Conservation (phyloP, 2,888 invertebrate species). For the Ditylenchus weischeri region DNA sequence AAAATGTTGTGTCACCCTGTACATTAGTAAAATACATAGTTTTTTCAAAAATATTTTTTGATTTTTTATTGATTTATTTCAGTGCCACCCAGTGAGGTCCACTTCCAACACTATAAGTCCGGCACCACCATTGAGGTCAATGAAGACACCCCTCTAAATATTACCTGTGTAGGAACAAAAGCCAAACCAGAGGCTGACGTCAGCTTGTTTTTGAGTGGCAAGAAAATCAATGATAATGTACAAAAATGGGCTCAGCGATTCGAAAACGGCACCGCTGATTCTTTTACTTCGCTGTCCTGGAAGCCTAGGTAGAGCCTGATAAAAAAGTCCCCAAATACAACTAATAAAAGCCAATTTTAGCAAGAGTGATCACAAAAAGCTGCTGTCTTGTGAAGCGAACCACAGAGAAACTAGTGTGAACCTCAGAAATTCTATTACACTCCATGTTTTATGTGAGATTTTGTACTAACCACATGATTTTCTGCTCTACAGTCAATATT, state of each 20-base stretch:
- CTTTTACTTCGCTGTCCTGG: slow-evolving; percentile 1
- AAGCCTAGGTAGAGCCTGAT: neutral
- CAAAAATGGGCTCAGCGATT: slow-evolving; percentile 2
- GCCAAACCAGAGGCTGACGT: slow-evolving; percentile 44
- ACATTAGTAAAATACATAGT: neutral
- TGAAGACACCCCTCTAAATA: slow-evolving; percentile 49
- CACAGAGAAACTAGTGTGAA: slow-evolving; percentile 44
- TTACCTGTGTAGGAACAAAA: slow-evolving; percentile 50
- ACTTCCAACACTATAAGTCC: slow-evolving; percentile 47
- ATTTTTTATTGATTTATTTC: slow-evolving; percentile 20
- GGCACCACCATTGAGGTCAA: slow-evolving; percentile 48
- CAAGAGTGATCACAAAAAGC: slow-evolving; percentile 49
- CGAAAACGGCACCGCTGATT: slow-evolving; percentile 17
- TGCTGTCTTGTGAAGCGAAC: slow-evolving; percentile 50
- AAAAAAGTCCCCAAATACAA: neutral
- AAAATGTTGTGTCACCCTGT: too few species aligned
- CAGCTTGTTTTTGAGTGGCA: slow-evolving; percentile 52
- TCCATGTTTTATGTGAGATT: slow-evolving; percentile 50
- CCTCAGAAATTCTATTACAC: slow-evolving; percentile 42
- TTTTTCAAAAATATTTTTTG: slow-evolving; percentile 11
- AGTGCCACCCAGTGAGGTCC: slow-evolving; percentile 48
- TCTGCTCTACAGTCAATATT: too few species aligned
- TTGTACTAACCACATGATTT: neutral
- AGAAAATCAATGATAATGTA: slow-evolving; percentile 41
- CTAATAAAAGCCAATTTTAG: slow-evolving; percentile 18